Percentiles rank a stretch among this genome's conserved stretches.
Conservation (phyloP, 2,113 vertebrate species). For the Oncorhynchus kisutch region DNA sequence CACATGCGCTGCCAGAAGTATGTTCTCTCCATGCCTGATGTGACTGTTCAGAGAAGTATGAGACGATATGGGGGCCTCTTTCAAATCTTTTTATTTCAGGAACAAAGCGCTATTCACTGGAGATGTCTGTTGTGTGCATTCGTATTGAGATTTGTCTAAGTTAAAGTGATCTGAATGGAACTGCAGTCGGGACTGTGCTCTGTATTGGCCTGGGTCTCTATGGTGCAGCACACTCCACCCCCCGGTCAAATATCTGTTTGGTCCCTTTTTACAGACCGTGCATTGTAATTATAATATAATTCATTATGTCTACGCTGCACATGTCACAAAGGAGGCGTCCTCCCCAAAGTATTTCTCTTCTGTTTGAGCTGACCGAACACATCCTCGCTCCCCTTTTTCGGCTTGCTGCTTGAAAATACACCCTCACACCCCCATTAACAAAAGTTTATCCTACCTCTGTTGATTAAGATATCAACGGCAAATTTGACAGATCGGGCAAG, state of each 20-base stretch:
- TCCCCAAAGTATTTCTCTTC: slow-evolving; percentile 71
- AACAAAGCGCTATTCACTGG: slow-evolving; percentile 65
- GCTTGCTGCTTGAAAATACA: slow-evolving; percentile 66
- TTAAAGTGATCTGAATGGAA: slow-evolving; percentile 73
- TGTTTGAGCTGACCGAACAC: slow-evolving; percentile 76
- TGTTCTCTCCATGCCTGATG: slow-evolving; percentile 31
- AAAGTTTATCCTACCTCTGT: slow-evolving; percentile 63
- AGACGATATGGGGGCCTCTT: slow-evolving; percentile 62
- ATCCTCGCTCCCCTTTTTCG: slow-evolving; percentile 69
- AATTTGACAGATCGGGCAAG: slow-evolving; percentile 73
- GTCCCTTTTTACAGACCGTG: slow-evolving; percentile 77
- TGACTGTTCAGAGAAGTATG: slow-evolving; percentile 21
- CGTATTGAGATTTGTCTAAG: slow-evolving; percentile 73
- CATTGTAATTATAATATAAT: slow-evolving; percentile 86
- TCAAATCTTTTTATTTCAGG: slow-evolving; percentile 70
- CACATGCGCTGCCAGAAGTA: slow-evolving; percentile 24
- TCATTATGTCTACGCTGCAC: slow-evolving; percentile 79
- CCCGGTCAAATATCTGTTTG: slow-evolving; percentile 79
- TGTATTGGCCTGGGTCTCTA: slow-evolving; percentile 65
- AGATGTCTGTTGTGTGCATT: slow-evolving; percentile 41
- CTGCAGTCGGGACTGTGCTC: slow-evolving; percentile 47
- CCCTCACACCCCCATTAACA: slow-evolving; percentile 68
- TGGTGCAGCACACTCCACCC: slow-evolving; percentile 74
- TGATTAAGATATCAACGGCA: slow-evolving; percentile 79
- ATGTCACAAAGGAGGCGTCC: slow-evolving; percentile 73